phyloP scores from a whole-genome alignment of 37 sponge, comb jelly and placozoan genomes.

The Axinella damicornis region DNA sequence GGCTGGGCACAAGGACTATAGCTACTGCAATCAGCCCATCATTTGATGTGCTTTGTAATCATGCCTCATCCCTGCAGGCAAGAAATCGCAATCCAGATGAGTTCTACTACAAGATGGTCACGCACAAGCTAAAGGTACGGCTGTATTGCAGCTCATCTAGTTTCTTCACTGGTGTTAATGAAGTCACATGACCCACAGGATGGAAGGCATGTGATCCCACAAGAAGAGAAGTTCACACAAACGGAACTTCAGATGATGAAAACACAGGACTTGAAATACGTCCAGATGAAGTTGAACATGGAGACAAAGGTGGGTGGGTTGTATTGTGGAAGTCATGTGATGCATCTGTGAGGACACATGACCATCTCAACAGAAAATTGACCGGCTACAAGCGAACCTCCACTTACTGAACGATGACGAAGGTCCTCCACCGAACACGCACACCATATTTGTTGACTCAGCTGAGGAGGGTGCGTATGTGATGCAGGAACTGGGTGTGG shows the following conservation, averaged over 20 bases:
- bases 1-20: too few species aligned
- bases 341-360: too few species aligned
- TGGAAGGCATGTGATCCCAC: slow-evolving; percentile 70
- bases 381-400: slow-evolving; percentile 51
- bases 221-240: slow-evolving; percentile 67
- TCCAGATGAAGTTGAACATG: slow-evolving; percentile 72
- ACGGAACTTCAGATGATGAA: slow-evolving; percentile 83
- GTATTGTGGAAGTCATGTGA: neutral
- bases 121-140: slow-evolving; percentile 61
- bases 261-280: slow-evolving; percentile 93
- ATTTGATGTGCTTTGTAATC: too few species aligned
- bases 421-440: slow-evolving; percentile 48
- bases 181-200: slow-evolving; percentile 20
- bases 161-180: neutral
- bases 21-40: too few species aligned
- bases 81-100: slow-evolving; percentile 93
- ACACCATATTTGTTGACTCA: slow-evolving; percentile 76
- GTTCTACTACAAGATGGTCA: slow-evolving; percentile 93
- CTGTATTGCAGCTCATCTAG: neutral
- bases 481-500: too few species aligned
- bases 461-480: slow-evolving; percentile 9
- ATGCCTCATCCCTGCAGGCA: slow-evolving; percentile 81
- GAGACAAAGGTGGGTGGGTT: slow-evolving; percentile 65
- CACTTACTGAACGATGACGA: slow-evolving; percentile 39
- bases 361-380: slow-evolving; percentile 61